phyloP scores from a whole-genome alignment of 2,113 vertebrate species.

The Hippocampus comes region DNA sequence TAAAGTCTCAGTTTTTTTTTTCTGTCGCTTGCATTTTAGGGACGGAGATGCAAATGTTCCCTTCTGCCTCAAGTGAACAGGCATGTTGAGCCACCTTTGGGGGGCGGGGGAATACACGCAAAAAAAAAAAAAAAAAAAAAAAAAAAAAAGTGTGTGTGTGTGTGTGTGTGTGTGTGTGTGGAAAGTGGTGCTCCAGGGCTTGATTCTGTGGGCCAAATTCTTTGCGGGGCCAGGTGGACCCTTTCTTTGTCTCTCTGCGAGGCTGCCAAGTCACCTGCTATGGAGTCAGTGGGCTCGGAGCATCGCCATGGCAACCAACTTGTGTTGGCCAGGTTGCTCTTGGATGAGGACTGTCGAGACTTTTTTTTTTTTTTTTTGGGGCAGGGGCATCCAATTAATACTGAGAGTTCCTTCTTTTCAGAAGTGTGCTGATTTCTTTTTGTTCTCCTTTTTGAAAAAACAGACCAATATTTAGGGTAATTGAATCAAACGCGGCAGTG shows the following conservation, averaged over 20 bases:
- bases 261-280: slow-evolving; percentile 58
- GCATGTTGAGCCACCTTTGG: not conserved
- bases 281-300: slow-evolving; percentile 57
- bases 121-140: too few species aligned
- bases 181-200: slow-evolving; percentile 56
- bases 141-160: too few species aligned
- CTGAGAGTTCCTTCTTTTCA: slow-evolving; percentile 55
- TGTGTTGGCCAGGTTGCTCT: slow-evolving; percentile 60
- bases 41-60: slow-evolving; percentile 37
- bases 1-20: slow-evolving; percentile 6
- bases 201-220: slow-evolving; percentile 65
- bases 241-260: slow-evolving; percentile 61
- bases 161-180: not conserved
- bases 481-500: slow-evolving; percentile 38
- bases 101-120: not conserved
- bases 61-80: slow-evolving; percentile 28
- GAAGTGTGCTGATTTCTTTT: slow-evolving; percentile 18
- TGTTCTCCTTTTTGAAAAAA: slow-evolving; percentile 50
- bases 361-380: slow-evolving; percentile 28
- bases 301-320: slow-evolving; percentile 65
- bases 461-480: slow-evolving; percentile 50
- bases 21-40: slow-evolving; percentile 31
- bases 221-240: slow-evolving; percentile 67
- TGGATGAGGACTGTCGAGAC: slow-evolving; percentile 56
- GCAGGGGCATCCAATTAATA: slow-evolving; percentile 42